Evolutionary conservation across 2,797 vertebrate genomes (phyloP).

Genomic region (Brachyalestes nurse): DNA sequence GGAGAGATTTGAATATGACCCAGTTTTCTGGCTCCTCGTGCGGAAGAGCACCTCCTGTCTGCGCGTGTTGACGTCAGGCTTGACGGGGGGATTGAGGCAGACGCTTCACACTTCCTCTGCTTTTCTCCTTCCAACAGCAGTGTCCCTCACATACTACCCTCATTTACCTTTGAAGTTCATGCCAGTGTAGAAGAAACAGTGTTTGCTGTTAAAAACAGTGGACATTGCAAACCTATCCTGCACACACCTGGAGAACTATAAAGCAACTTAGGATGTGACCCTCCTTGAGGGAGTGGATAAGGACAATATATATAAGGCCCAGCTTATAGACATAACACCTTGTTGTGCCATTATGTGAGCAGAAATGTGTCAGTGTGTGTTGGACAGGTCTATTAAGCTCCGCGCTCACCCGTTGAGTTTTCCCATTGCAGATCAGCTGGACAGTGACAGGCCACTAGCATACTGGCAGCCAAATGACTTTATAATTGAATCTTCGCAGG

Average conservation of each 20-base stretch:
- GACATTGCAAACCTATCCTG: neutral
- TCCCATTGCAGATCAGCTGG: constrained; percentile 57
- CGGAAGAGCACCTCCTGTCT: constrained; percentile 64
- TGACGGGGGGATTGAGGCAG: constrained; percentile 50
- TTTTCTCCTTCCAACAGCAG: constrained; percentile 18
- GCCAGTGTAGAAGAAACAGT: neutral
- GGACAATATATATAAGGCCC: neutral
- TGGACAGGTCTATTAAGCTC: constrained; percentile 44
- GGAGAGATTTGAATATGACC: constrained; percentile 72
- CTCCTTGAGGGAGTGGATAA: neutral
- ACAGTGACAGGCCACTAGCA: constrained; percentile 66
- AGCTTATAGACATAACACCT: neutral
- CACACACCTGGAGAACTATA: neutral
- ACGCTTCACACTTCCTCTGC: constrained; percentile 43
- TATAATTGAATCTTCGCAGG: constrained; percentile 77
- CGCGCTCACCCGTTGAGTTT: constrained; percentile 43
- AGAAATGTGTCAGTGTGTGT: constrained; percentile 60
- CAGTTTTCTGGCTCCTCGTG: constrained; percentile 67
- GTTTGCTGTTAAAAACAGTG: constrained; percentile 6
- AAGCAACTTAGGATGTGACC: neutral
- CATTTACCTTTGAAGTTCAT: constrained; percentile 4
- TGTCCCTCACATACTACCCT: constrained; percentile 17
- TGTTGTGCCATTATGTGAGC: constrained; percentile 4
- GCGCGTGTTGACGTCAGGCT: constrained; percentile 55
- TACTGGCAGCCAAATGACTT: constrained; percentile 72